Conservation (phyloP, 2,113 vertebrate genomes). For the Megatriorchis doriae region DNA sequence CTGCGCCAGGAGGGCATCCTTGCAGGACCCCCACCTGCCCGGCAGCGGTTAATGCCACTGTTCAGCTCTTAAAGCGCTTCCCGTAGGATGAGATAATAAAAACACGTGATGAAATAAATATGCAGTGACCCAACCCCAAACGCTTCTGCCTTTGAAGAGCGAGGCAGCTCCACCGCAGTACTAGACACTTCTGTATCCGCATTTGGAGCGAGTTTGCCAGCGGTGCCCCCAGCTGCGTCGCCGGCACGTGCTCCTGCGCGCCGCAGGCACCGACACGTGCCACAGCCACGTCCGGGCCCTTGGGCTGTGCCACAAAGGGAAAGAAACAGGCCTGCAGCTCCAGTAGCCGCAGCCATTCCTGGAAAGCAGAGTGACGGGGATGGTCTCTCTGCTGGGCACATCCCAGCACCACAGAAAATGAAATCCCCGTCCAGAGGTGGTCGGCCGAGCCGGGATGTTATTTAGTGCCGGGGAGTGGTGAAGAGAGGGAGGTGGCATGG, state of each 20-base stretch:
- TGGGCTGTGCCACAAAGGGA: background rate
- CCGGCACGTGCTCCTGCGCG: accelerated
- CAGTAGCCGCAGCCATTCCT: accelerated
- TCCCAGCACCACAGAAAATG: background rate
- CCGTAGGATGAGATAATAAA: background rate
- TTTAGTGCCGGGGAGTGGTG: background rate
- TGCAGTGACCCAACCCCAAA: background rate
- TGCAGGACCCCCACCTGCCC: background rate
- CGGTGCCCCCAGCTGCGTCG: background rate
- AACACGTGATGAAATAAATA: accelerated
- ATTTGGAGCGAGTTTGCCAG: background rate
- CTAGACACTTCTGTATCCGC: background rate
- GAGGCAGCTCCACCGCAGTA: accelerated
- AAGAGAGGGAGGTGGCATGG: background rate
- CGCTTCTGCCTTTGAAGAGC: background rate
- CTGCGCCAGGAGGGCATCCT: background rate
- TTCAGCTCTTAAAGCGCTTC: background rate
- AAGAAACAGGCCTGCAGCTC: background rate
- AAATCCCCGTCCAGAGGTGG: background rate
- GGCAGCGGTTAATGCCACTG: accelerated
- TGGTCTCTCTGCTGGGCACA: background rate
- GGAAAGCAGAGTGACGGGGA: background rate
- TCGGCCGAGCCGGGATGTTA: accelerated
- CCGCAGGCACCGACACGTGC: background rate
- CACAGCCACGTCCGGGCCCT: accelerated